phyloP scores from a whole-genome alignment of 92 coral and sea anemone species.

The Parazoanthus swiftii region DNA sequence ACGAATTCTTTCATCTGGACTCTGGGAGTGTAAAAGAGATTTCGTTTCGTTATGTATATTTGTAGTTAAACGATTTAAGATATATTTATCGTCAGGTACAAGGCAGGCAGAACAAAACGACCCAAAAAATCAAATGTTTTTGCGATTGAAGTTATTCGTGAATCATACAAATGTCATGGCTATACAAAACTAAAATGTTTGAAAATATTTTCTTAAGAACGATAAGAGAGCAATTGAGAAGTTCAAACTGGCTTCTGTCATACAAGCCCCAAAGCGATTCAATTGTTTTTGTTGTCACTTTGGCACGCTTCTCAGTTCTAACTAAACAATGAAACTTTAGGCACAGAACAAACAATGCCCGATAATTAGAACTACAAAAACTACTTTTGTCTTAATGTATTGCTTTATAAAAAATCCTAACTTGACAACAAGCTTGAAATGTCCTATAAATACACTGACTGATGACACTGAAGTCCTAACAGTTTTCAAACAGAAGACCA shows the following conservation, averaged over 20 bases:
- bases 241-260: not conserved
- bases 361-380: not conserved
- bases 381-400: not conserved
- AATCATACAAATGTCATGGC: not conserved
- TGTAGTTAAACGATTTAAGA: too few species aligned
- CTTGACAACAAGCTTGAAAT: not conserved
- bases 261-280: not conserved
- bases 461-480: not conserved
- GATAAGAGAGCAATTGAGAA: not conserved
- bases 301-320: conserved; percentile 25
- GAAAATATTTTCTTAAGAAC: not conserved
- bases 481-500: not conserved
- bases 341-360: conserved; percentile 1
- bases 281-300: conserved; percentile 13
- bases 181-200: not conserved
- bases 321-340: not conserved
- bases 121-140: too few species aligned
- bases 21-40: not conserved
- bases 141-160: not conserved
- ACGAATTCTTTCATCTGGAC: not conserved
- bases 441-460: conserved; percentile 1
- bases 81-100: too few species aligned
- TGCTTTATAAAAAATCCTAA: not conserved
- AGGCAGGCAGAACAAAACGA: too few species aligned
- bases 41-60: not conserved